Evolutionary conservation across 2,888 invertebrate genomes (phyloP), one percentile per base, ranked within the genome.

Genomic region (Invenusta paracnida): DNA sequence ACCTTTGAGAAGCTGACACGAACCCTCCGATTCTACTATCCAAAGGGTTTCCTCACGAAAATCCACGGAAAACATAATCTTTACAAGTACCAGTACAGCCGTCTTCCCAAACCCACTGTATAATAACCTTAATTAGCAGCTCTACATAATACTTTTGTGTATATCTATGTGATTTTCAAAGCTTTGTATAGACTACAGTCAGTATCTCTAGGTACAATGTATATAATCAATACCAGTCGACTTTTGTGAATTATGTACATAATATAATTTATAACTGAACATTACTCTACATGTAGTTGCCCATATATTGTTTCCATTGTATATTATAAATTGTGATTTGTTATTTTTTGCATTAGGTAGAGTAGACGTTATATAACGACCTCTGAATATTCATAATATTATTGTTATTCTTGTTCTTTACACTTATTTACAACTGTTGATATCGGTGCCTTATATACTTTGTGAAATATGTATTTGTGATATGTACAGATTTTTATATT

Each of bases 11-110:
- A 86, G 86, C 25, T 86, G 79, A 86, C 86, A 13, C 85, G 86
- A n/a, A 84, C 86, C n/a, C 85, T 86, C n/a, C 73, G 86, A 13
- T 83, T 86, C 29, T 86, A 86, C 86, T 86, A 86, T 29, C 85
- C 85, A 29, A 86, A 86, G 30, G 79, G 85, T 67, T 79, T 86
- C 73, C 81, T 86, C 27, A 83, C 83, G 17, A 86, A 86, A 79
- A 85, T 86, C 29, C 85, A 85, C 28, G 83, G 83, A 48, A 79
- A 85, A 81, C 83, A 86, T 28, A 81, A 86, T 48, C 67, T 85
- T 11, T 86, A 86, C 86, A 86, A 86, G 30, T 86, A 86, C 29
- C 83, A 86, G 30, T 86, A 83, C 11, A 66, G 29, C 83, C 31
- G 29, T n/a, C 27, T 83, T 23, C 83, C 83, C 0, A 30, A 83